These are phyloP conservation scores for Artibeus jamaicensis DNA, from an alignment of 2,797 vertebrate species.

Conservation along the genomic window DNA sequence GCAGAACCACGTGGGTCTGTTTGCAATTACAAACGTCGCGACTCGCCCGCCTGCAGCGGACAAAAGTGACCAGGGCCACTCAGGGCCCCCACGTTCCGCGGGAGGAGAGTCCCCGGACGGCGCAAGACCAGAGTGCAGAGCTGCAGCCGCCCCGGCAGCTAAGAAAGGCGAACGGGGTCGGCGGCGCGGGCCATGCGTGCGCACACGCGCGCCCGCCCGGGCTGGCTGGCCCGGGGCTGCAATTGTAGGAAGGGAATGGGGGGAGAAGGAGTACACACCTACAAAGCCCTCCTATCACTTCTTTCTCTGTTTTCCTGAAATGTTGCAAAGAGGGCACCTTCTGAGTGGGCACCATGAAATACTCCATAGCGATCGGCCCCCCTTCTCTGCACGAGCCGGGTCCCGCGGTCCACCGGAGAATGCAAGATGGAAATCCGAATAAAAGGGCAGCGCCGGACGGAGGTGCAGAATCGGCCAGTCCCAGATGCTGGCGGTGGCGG, in stretches of 20 bases:
- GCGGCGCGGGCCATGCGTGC: conserved; percentile 74
- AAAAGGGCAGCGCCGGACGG: conserved; percentile 74
- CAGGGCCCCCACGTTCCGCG: conserved; percentile 75
- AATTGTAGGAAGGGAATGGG: conserved; percentile 50
- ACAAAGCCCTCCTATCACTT: conserved; percentile 97
- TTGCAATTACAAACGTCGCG: conserved; percentile 86
- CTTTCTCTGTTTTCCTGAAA: conserved; percentile 98
- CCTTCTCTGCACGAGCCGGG: conserved; percentile 79
- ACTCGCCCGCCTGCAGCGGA: conserved; percentile 39
- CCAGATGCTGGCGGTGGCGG: conserved; percentile 75
- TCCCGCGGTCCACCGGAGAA: conserved; percentile 70
- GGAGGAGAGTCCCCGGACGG: conserved; percentile 68
- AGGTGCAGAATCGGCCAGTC: conserved; percentile 77
- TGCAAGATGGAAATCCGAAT: conserved; percentile 76
- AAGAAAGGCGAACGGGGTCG: conserved; percentile 72
- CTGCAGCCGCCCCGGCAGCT: conserved; percentile 46
- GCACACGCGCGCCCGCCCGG: conserved; percentile 65
- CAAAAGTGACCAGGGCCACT: conserved; percentile 69
- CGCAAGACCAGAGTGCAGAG: conserved; percentile 69
- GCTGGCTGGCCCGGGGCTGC: conserved; percentile 67
- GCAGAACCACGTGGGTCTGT: conserved; percentile 95
- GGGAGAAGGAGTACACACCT: conserved; percentile 88
- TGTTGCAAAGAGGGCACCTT: conserved; percentile 97
- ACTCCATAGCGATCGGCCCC: conserved; percentile 92
- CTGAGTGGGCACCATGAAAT: conserved; percentile 98